Conservation (phyloP, 1,140 invertebrate species). For the Musca vetustissima region DNA sequence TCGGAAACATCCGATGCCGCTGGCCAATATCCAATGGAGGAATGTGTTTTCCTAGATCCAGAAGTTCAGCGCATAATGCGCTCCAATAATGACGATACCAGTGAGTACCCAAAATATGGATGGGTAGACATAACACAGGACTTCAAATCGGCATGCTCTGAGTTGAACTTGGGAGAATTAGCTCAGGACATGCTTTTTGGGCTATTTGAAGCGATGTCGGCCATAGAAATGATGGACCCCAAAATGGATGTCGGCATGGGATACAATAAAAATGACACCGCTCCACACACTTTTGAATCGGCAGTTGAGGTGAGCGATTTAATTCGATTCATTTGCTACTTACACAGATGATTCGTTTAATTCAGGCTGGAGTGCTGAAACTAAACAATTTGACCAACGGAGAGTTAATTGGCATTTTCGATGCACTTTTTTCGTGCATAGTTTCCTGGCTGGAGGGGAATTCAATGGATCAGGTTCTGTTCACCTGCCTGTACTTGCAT, state of each 20-base stretch:
- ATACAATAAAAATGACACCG: constrained; percentile 83
- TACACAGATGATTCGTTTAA: neutral
- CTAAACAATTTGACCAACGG: constrained; percentile 71
- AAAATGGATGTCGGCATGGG: constrained; percentile 99
- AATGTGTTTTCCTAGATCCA: constrained; percentile 41
- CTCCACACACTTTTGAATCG: constrained; percentile 86
- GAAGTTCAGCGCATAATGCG: constrained; percentile 44
- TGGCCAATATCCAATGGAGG: constrained; percentile 35
- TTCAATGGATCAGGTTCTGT: constrained; percentile 94
- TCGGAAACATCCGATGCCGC: constrained; percentile 34
- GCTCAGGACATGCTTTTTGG: constrained; percentile 91
- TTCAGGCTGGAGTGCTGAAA: constrained; percentile 74
- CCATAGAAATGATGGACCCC: constrained; percentile 99
- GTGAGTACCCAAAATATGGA: constrained; percentile 49
- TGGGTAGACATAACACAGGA: constrained; percentile 75
- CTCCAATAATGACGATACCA: constrained; percentile 27
- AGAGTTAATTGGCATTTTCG: constrained; percentile 87
- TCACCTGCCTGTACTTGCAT: constrained; percentile 95
- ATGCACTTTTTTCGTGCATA: constrained; percentile 88
- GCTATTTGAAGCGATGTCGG: constrained; percentile 97
- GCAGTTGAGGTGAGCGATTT: constrained; percentile 63
- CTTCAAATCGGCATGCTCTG: constrained; percentile 71
- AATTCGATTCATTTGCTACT: constrained; percentile 56
- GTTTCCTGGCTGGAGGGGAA: constrained; percentile 95
- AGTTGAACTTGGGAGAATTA: constrained; percentile 83